Evolutionary conservation across 2,888 invertebrate species (phyloP).

Genomic region (Drosophila koepferae): DNA sequence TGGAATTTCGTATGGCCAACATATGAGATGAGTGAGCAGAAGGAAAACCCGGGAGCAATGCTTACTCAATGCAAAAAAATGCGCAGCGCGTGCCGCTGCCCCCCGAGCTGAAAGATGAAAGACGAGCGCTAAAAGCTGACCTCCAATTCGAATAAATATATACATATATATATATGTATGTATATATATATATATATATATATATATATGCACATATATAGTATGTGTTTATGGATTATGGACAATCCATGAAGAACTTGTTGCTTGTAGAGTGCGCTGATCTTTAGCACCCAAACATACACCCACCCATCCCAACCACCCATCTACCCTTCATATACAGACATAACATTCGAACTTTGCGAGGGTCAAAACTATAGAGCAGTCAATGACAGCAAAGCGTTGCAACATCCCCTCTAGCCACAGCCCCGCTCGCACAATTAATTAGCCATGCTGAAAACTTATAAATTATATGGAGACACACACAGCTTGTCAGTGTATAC

Average conservation of each 20-base stretch:
- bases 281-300: constrained; percentile 47
- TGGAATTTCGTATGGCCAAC: constrained; percentile 25
- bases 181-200: not conserved
- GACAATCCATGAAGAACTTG: constrained; percentile 33
- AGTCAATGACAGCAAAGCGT: constrained; percentile 69
- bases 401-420: constrained; percentile 4
- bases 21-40: not conserved
- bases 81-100: constrained; percentile 55
- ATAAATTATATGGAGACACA: constrained; percentile 67
- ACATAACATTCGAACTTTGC: constrained; percentile 74
- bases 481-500: not conserved
- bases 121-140: constrained; percentile 29
- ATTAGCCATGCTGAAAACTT: constrained; percentile 64
- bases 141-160: constrained; percentile 13
- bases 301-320: constrained; percentile 3
- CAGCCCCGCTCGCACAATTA: constrained; percentile 42
- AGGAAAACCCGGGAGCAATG: constrained; percentile 67
- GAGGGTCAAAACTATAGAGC: constrained; percentile 77
- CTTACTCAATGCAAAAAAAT: constrained; percentile 68
- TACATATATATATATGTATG: not conserved
- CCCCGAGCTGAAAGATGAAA: constrained; percentile 1
- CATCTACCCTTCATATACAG: not conserved
- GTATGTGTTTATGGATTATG: constrained; percentile 19
- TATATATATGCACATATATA: constrained; percentile 3
- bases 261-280: constrained; percentile 72